Percentiles rank a stretch among this genome's conserved stretches.
Conservation (phyloP, 2,888 invertebrate genomes). For the Glaucopsyche alexis region DNA sequence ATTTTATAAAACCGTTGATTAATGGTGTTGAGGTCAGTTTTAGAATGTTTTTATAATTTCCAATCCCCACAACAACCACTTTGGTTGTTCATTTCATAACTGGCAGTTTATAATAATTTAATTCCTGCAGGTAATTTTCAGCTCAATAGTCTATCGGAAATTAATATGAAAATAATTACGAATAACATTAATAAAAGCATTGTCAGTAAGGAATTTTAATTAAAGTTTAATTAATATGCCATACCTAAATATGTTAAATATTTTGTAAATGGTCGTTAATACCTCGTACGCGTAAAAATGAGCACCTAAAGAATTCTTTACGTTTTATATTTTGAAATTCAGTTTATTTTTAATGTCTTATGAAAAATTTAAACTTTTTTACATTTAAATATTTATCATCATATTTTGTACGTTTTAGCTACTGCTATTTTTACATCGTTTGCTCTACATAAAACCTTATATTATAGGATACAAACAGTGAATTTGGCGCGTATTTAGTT, state of each 20-base stretch:
- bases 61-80: slow-evolving; percentile 1
- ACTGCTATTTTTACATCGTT: no score
- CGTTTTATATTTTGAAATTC: background rate
- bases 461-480: no score
- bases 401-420: no score
- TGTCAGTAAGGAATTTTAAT: slow-evolving; percentile 6
- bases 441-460: no score
- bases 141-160: slow-evolving; percentile 14
- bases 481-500: no score
- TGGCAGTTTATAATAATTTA: background rate
- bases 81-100: slow-evolving; percentile 7
- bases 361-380: no score
- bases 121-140: slow-evolving; percentile 12
- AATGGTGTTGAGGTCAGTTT: background rate
- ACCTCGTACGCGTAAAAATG: background rate
- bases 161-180: slow-evolving; percentile 18
- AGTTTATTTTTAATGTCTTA: no score
- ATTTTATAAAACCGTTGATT: background rate
- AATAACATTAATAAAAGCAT: slow-evolving; percentile 22
- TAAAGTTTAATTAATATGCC: slow-evolving; percentile 7
- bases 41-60: background rate
- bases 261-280: background rate
- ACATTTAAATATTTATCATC: no score
- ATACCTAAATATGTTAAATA: slow-evolving; percentile 9
- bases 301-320: background rate